Base-by-base conservation (phyloP, 2,888 invertebrate species). In the Aporophyla lueneburgensis region DNA sequence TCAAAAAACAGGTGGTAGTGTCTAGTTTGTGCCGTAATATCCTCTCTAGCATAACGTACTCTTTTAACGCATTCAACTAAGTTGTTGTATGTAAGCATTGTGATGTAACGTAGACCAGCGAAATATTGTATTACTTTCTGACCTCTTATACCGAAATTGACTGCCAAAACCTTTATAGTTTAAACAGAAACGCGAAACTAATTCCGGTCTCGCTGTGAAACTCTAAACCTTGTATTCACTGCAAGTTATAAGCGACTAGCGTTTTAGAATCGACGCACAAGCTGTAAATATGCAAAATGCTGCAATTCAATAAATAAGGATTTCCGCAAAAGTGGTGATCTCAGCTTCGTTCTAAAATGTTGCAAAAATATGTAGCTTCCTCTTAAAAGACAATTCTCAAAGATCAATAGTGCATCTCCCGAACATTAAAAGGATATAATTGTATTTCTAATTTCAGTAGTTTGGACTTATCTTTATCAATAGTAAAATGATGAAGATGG, bases 181-280 rank as follows among this genome's bases (percentile, higher is more conserved):
- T 87, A 89, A 89, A 91, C 85, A 87, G 84, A 87, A 87, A 87
- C 76, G 83, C 80, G 81, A 83, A 90, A 90, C 89, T 90, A 89
- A 90, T 91, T 89, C 80, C 81, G 75, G 84, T 75, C 71, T 75
- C 76, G 77, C 80, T 86, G 84, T 76, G 84, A 80, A 88, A 87
- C 86, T 87, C 81, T 83, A 84, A 86, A 88, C 84, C 80, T 77
- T 80, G n/a, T 49, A 21, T 33, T 10, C 5, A 59, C 21, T 0
- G 21, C 72, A 88, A 89, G 62, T 51, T 63, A 69, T 43, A 21
- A 69, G 73, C 14, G 21, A 66, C 19, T 33, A 27, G 58, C 59
- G 61, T 73, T 56, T 75, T 33, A 51, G 7, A 19, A 7, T 27
- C 1, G 14, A 24, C 5, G 9, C n/a, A 33, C 10, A 33, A 33